A percentile compares a stretch with the other conserved stretches of the same genome.
Conservation (phyloP, 2,888 invertebrate species). For the Meta bourneti region DNA sequence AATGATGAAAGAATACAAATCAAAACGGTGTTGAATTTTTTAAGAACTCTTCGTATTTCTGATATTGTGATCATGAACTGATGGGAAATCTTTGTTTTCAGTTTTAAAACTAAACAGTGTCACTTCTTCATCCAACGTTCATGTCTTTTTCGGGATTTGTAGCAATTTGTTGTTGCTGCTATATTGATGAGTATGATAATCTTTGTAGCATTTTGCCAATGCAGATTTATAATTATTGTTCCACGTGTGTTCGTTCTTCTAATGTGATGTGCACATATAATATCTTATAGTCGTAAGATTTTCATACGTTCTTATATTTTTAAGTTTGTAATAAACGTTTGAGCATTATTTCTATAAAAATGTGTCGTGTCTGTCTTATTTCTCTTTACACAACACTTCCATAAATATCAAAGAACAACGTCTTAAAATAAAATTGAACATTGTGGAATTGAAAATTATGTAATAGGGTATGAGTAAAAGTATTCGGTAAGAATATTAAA, state of each 20-base stretch:
- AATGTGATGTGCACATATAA: constrained; percentile 76
- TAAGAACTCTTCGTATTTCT: constrained; percentile 62
- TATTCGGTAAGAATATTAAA: too few species aligned
- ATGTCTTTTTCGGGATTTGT: constrained; percentile 71
- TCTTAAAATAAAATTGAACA: too few species aligned
- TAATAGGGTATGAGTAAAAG: too few species aligned
- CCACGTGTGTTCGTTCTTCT: constrained; percentile 76
- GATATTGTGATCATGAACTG: constrained; percentile 69
- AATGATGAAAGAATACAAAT: constrained; percentile 38
- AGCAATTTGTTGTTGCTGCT: constrained; percentile 76
- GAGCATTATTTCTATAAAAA: constrained; percentile 76
- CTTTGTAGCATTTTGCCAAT: constrained; percentile 76
- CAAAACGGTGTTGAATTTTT: constrained; percentile 69
- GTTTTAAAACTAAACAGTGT: constrained; percentile 60
- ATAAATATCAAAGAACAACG: too few species aligned
- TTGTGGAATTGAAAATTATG: too few species aligned
- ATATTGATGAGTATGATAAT: constrained; percentile 74
- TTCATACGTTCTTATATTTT: constrained; percentile 77
- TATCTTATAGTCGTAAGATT: constrained; percentile 76
- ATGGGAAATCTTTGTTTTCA: constrained; percentile 39
- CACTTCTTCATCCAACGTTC: constrained; percentile 64
- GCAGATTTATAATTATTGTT: constrained; percentile 76
- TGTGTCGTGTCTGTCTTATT: constrained; percentile 61
- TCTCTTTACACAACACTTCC: neutral
- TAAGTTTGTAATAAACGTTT: constrained; percentile 78